Evolutionary conservation across 1,140 invertebrate species (phyloP).

Genomic region (Lepidurus couesii): DNA sequence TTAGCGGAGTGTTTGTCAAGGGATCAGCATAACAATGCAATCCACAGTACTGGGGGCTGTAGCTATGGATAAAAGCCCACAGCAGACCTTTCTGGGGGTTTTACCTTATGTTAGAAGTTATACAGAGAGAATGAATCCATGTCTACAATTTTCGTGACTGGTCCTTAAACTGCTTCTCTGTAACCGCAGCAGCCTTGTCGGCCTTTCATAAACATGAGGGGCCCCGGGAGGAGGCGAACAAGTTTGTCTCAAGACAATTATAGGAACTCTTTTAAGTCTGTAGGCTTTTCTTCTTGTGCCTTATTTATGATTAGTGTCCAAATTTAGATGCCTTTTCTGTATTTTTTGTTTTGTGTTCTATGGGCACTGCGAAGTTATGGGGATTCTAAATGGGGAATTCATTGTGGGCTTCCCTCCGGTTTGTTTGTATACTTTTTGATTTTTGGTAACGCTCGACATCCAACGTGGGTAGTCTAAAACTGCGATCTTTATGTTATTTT

Average conservation of each 20-base stretch:
- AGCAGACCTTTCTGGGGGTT: not conserved
- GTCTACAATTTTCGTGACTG: slow-evolving; percentile 4
- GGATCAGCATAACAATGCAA: slow-evolving; percentile 19
- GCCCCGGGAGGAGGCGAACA: not conserved
- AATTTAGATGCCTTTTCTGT: not conserved
- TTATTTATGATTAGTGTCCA: slow-evolving; percentile 6
- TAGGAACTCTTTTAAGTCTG: not conserved
- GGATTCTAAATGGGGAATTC: not conserved
- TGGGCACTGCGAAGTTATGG: not conserved
- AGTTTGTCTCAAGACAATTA: not conserved
- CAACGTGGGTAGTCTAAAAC: too few species aligned
- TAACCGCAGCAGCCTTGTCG: not conserved
- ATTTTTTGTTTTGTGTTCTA: not conserved
- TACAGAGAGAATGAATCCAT: not conserved
- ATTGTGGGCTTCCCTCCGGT: not conserved
- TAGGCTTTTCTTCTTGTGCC: not conserved
- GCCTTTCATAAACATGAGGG: not conserved
- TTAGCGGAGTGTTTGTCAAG: not conserved
- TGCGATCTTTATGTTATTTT: too few species aligned
- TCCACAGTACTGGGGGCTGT: not conserved
- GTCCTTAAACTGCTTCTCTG: not conserved
- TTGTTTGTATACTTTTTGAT: not conserved
- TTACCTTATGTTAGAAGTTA: not conserved
- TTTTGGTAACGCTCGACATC: not conserved
- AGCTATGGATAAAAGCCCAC: not conserved